Conservation (phyloP, 2,113 vertebrate genomes). For the Geothlypis trichas region DNA sequence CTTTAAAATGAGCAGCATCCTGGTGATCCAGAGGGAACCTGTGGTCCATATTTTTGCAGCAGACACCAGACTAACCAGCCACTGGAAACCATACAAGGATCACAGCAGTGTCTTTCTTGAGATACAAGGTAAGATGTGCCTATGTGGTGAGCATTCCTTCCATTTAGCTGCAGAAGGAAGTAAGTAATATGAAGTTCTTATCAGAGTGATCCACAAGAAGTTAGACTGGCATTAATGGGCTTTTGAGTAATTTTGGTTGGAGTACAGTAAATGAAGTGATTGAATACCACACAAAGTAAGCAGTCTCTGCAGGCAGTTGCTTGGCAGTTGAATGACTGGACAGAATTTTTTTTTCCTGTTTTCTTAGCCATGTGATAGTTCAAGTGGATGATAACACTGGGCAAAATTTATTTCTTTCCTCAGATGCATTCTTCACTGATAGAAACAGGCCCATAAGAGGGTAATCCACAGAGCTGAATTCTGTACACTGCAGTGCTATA, state of each 20-base stretch:
- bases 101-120: background rate
- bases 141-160: background rate
- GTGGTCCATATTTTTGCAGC: background rate
- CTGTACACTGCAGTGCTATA: background rate
- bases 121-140: background rate
- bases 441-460: background rate
- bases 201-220: background rate
- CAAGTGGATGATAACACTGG: background rate
- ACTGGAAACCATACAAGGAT: background rate
- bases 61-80: background rate
- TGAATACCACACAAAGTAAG: background rate
- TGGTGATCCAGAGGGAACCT: background rate
- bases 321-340: background rate
- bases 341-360: background rate
- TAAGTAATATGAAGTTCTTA: background rate
- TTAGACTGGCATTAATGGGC: background rate
- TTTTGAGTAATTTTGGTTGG: conserved; percentile 6
- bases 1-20: background rate
- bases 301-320: background rate
- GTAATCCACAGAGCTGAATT: background rate
- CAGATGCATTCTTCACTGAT: background rate
- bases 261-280: background rate
- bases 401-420: background rate
- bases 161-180: background rate
- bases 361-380: background rate